Evolutionary conservation across 2,888 invertebrate species (phyloP).

Genomic region (Drosophila flavopinicola): DNA sequence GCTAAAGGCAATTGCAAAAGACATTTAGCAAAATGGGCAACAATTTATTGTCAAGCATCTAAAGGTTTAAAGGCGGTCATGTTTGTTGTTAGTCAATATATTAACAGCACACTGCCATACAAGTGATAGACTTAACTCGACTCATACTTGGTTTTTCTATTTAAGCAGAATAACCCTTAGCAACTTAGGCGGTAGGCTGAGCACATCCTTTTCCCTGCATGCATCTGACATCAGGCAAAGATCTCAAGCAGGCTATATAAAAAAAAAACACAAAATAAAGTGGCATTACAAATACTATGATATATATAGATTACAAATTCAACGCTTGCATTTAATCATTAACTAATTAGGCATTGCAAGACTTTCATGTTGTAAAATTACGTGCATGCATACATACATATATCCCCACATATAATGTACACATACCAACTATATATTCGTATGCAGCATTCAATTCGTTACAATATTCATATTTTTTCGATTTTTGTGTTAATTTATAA

Average conservation of each 20-base stretch:
- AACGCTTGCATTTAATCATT: constrained; percentile 37
- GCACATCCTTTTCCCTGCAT: constrained; percentile 7
- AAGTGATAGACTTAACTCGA: constrained; percentile 54
- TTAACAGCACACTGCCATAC: constrained; percentile 64
- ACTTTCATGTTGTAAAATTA: constrained; percentile 3
- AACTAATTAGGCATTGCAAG: constrained; percentile 12
- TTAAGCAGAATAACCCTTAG: background rate
- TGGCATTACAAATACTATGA: constrained; percentile 12
- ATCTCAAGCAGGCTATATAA: constrained; percentile 36
- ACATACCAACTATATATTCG: background rate
- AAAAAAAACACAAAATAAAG: background rate
- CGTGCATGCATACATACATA: background rate
- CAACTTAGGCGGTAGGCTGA: constrained; percentile 9
- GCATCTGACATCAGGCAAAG: constrained; percentile 20
- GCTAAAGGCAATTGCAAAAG: constrained; percentile 37
- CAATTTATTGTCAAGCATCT: constrained; percentile 24
- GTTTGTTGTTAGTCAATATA: constrained; percentile 50
- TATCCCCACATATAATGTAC: background rate
- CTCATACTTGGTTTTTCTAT: constrained; percentile 7
- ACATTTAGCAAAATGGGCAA: constrained; percentile 56
- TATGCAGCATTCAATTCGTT: background rate
- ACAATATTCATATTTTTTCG: no score
- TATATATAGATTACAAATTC: background rate
- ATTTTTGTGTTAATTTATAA: background rate
- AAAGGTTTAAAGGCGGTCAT: constrained; percentile 27